Conservation (phyloP, 1,140 invertebrate species). For the Pogonomyrmex californicus region DNA sequence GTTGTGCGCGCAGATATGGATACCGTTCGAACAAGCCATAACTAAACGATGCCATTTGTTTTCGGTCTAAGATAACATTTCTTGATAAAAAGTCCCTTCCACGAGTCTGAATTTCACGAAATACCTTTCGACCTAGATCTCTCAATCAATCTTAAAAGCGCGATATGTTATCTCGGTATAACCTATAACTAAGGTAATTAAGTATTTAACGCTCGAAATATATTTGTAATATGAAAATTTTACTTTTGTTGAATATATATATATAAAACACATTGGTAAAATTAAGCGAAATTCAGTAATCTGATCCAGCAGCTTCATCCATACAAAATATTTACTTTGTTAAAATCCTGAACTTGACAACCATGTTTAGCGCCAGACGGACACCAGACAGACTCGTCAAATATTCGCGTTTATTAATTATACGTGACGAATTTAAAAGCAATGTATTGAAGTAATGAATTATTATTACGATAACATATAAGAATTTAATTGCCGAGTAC, state of each 20-base stretch:
- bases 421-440: background rate
- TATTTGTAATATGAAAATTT: background rate
- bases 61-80: constrained; percentile 22
- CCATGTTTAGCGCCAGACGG: constrained; percentile 4
- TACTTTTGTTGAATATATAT: background rate
- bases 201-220: background rate
- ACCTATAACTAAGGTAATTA: background rate
- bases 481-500: background rate
- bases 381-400: background rate
- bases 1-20: background rate
- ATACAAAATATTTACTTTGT: background rate
- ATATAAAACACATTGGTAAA: background rate
- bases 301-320: background rate
- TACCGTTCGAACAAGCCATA: background rate
- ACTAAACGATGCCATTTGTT: constrained; percentile 26
- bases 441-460: background rate
- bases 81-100: constrained; percentile 5
- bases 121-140: background rate
- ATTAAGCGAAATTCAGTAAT: constrained; percentile 1
- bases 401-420: background rate
- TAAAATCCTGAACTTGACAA: constrained; percentile 14
- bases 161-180: background rate
- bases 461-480: background rate
- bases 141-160: background rate
- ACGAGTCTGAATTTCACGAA: background rate